Conservation (phyloP, 2,113 vertebrate genomes). For the Condylura cristata region DNA sequence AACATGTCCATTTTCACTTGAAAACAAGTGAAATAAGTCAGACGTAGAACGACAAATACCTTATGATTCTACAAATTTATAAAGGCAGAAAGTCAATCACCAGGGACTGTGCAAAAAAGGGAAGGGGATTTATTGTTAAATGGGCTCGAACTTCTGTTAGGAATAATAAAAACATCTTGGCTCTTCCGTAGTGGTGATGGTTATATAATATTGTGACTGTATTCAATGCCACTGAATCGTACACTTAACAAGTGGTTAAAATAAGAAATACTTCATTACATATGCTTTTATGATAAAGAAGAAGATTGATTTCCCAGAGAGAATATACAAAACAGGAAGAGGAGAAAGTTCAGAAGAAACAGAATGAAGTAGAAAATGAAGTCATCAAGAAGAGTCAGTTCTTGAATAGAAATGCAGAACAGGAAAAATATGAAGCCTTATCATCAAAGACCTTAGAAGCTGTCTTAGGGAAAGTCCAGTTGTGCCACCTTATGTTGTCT, state of each 20-base stretch:
- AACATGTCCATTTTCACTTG: not conserved
- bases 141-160: not conserved
- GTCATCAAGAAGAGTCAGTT: not conserved
- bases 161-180: not conserved
- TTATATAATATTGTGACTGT: not conserved
- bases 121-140: not conserved
- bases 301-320: not conserved
- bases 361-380: not conserved
- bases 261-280: not conserved
- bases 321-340: not conserved
- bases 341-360: not conserved
- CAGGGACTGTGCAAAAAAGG: no score
- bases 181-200: not conserved
- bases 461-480: not conserved
- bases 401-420: not conserved
- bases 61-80: not conserved
- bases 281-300: not conserved
- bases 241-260: not conserved
- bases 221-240: not conserved
- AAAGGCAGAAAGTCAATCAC: not conserved
- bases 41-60: not conserved
- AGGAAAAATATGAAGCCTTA: not conserved
- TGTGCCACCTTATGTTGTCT: not conserved
- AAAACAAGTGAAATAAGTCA: not conserved
- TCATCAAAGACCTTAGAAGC: not conserved